These are phyloP conservation scores for Hemicordylus capensis DNA, from an alignment of 2,113 vertebrate species.

Conservation along the genomic window DNA sequence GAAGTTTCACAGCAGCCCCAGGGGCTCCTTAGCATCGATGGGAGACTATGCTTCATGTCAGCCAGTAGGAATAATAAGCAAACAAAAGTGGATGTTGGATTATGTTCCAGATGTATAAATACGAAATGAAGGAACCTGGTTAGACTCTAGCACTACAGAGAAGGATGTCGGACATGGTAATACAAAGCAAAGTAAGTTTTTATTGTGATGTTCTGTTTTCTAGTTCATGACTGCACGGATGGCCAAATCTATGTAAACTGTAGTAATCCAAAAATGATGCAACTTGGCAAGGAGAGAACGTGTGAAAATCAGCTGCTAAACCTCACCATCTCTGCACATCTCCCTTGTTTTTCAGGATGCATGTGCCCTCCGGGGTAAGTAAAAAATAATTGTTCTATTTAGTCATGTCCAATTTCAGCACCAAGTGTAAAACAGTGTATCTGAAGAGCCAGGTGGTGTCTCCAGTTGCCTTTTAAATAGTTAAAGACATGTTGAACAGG, in stretches of 20 bases:
- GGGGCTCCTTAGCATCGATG: no score
- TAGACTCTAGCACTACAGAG: neutral
- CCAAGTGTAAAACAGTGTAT: neutral
- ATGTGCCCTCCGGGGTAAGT: slow-evolving; percentile 89
- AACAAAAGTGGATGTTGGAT: no score
- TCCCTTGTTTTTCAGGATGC: slow-evolving; percentile 90
- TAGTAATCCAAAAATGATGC: slow-evolving; percentile 66
- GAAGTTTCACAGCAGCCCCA: no score
- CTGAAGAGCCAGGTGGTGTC: neutral
- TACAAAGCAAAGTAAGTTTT: neutral
- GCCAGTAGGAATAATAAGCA: no score
- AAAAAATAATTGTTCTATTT: neutral
- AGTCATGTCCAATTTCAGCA: neutral
- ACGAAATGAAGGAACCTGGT: neutral
- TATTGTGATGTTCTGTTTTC: neutral
- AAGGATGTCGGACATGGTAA: neutral
- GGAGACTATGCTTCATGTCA: no score
- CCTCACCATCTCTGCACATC: slow-evolving; percentile 82
- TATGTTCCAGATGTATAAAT: no score
- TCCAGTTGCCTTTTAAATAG: neutral
- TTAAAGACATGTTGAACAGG: neutral
- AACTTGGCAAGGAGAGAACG: slow-evolving; percentile 82
- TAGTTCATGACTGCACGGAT: slow-evolving; percentile 81
- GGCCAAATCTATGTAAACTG: slow-evolving; percentile 91
- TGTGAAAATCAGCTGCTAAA: slow-evolving; percentile 94